Evolutionary conservation across 2,797 vertebrate genomes (phyloP).

Genomic region (Sebastes glaucus): DNA sequence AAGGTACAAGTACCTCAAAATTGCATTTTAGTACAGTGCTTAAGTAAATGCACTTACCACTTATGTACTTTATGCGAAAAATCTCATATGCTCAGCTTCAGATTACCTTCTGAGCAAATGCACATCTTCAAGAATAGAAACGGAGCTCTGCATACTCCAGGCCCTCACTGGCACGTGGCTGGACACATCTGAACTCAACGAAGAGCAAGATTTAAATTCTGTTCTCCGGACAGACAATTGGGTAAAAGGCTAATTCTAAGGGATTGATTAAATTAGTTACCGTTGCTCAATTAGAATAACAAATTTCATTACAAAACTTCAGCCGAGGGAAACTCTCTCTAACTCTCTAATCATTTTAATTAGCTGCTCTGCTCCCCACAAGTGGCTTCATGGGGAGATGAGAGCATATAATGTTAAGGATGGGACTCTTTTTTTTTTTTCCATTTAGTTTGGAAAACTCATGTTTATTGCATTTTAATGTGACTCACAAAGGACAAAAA

Average conservation of each 20-base stretch:
- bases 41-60: neutral
- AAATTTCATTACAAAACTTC: conserved; percentile 63
- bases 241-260: conserved; percentile 39
- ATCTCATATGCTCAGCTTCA: neutral
- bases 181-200: neutral
- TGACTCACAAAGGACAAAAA: conserved; percentile 19
- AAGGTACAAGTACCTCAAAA: no score
- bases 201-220: conserved; percentile 18
- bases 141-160: neutral
- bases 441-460: neutral
- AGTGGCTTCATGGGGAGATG: conserved; percentile 29
- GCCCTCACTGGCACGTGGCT: neutral
- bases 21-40: no score
- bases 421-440: conserved; percentile 6
- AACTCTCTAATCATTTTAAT: conserved; percentile 72
- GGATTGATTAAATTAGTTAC: conserved; percentile 51
- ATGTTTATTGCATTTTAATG: conserved; percentile 23
- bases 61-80: neutral
- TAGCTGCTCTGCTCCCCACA: conserved; percentile 39
- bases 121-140: neutral
- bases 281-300: conserved; percentile 66
- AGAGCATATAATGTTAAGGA: conserved; percentile 17
- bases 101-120: neutral
- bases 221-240: conserved; percentile 7
- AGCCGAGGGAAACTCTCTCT: conserved; percentile 31